phyloP scores from a whole-genome alignment of 23 tunicate genomes.

The Halocynthia aurantium region DNA sequence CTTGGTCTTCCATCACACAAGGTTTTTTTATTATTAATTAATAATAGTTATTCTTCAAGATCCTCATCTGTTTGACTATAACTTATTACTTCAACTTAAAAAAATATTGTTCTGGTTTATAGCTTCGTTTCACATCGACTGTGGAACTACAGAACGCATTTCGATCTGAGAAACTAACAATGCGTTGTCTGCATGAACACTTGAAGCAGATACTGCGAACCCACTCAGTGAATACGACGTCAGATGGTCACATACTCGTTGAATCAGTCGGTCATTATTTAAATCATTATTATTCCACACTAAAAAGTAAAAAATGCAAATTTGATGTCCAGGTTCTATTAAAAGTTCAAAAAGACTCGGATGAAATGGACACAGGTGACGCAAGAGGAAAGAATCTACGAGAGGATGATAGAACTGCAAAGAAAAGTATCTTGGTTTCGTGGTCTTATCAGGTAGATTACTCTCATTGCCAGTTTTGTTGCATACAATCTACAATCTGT shows the following conservation, averaged over 20 bases:
- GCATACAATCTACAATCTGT: too few species aligned
- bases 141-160: conserved; percentile 45
- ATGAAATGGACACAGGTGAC: neutral
- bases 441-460: conserved; percentile 6
- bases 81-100: neutral
- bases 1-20: conserved; percentile 63
- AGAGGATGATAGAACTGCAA: conserved; percentile 5
- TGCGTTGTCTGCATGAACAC: conserved; percentile 42
- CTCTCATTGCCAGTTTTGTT: too few species aligned
- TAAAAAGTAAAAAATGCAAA: too few species aligned
- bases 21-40: neutral
- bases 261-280: conserved; percentile 54
- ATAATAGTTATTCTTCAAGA: too few species aligned
- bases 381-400: neutral
- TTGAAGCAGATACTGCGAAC: conserved; percentile 56
- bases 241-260: conserved; percentile 63
- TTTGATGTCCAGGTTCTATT: neutral
- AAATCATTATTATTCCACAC: neutral
- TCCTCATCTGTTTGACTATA: neutral
- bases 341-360: conserved; percentile 16
- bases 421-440: conserved; percentile 10
- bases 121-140: conserved; percentile 73
- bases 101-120: neutral
- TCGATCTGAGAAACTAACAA: conserved; percentile 23
- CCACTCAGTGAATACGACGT: conserved; percentile 49